Evolutionary conservation across 2,888 invertebrate genomes (phyloP), one percentile per base, ranked within the genome.

Genomic region (Deilephila porcellus): DNA sequence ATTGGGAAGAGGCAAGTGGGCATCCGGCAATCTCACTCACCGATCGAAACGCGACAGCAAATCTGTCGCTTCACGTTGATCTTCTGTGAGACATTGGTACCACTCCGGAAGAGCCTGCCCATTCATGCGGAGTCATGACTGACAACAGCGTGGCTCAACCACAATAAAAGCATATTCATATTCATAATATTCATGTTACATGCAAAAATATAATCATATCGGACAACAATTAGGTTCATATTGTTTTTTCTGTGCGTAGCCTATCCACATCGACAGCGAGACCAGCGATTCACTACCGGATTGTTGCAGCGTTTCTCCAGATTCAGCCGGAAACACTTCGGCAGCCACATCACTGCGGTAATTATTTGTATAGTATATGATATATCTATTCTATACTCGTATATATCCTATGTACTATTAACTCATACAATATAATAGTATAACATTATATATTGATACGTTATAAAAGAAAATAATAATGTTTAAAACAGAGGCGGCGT

Each of bases 201-300:
- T 71, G 4, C 1, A n/a, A 8, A 34, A 1, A 29, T 52, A 32
- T 56, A 6, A 56, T n/a, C 5, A 6, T 56, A n/a, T 56, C 56
- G 17, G 6, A 17, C n/a, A 32, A 56, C 7, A 25, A 45, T 37
- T 67, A 17, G 4, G 14, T 25, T 7, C 25, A 25, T 25, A 6
- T n/a, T n/a, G 4, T 37, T 34, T 63, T 63, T 34, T 64, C 6
- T 25, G 45, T 67, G 11, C 25, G 17, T 52, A 67, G 67, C 67
- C 67, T n/a, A 67, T 67, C 67, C 94, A 94, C 82, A 94, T 94
- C 73, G 94, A 94, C 80, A 94, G 94, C 74, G 94, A 94, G 83
- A 93, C 94, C 0, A 94, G 93, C 72, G 94, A 94, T 76, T 94
- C 94, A 0, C 75, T 91, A 71, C 93, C 93, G 0, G 94, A 94